Evolutionary conservation across 2,888 invertebrate species (phyloP).

Genomic region (Craniophora ligustri): DNA sequence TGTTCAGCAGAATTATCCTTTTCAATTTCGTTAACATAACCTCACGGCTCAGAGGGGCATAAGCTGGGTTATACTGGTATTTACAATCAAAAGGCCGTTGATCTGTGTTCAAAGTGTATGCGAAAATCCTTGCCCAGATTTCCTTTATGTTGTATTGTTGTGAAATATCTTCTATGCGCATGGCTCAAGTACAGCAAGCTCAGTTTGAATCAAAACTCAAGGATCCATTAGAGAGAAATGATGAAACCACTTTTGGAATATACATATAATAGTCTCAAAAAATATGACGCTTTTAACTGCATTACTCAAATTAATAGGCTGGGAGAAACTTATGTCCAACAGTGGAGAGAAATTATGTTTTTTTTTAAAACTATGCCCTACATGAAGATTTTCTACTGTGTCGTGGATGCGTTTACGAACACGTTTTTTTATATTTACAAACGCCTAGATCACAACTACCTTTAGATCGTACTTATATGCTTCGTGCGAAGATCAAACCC

Average conservation of each 20-base stretch:
- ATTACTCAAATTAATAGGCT: too few relatives aligned
- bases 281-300: not conserved
- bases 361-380: too few relatives aligned
- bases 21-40: slow-evolving; percentile 9
- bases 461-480: too few relatives aligned
- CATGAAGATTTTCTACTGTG: too few relatives aligned
- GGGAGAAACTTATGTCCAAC: too few relatives aligned
- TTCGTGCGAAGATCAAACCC: too few relatives aligned
- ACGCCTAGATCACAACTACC: too few relatives aligned
- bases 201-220: slow-evolving; percentile 5
- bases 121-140: slow-evolving; percentile 23
- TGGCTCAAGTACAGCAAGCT: slow-evolving; percentile 19
- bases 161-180: slow-evolving; percentile 19
- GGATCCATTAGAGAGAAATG: not conserved
- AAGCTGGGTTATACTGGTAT: slow-evolving; percentile 5
- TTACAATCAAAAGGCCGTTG: slow-evolving; percentile 27
- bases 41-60: slow-evolving; percentile 2
- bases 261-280: not conserved
- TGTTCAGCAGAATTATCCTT: not conserved
- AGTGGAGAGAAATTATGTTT: too few relatives aligned
- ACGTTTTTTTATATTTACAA: too few relatives aligned
- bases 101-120: slow-evolving; percentile 35
- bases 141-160: slow-evolving; percentile 38
- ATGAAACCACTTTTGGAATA: not conserved
- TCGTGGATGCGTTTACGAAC: too few relatives aligned